Conservation (phyloP, 2,888 invertebrate species). For the Temnothorax ravouxi region DNA sequence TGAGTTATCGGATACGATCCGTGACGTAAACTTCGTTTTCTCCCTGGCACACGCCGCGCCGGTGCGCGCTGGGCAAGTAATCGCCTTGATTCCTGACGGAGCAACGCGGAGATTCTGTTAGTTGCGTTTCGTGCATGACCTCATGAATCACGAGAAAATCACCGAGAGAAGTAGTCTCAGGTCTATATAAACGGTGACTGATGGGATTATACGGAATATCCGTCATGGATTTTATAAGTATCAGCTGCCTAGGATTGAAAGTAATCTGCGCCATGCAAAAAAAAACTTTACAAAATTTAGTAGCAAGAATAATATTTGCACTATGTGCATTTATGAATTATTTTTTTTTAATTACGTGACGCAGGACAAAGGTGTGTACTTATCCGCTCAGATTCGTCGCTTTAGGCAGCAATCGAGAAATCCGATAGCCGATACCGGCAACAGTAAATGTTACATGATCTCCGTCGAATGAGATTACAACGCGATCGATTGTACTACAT, state of each 20-base stretch:
- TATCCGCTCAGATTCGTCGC: constrained; percentile 4
- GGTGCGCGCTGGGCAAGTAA: constrained; percentile 5
- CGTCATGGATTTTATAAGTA: constrained; percentile 15
- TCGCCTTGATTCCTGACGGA: constrained; percentile 41
- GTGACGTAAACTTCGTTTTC: constrained; percentile 44
- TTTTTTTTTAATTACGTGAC: neutral
- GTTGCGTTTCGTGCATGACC: constrained; percentile 24
- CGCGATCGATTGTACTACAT: neutral
- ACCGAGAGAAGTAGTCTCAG: constrained; percentile 18
- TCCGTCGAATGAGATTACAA: constrained; percentile 22
- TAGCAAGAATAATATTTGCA: neutral
- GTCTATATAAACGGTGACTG: constrained; percentile 15
- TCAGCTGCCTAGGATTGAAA: neutral
- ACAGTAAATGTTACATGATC: constrained; percentile 54
- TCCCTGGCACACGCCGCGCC: neutral
- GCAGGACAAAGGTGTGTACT: neutral
- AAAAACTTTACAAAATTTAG: neutral
- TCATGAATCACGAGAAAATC: constrained; percentile 43
- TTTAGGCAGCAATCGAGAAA: neutral
- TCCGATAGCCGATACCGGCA: constrained; percentile 31
- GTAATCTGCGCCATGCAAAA: neutral
- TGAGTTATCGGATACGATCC: constrained; percentile 41
- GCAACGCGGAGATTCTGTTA: constrained; percentile 27
- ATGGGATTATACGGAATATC: constrained; percentile 13
- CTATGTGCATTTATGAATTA: neutral